phyloP scores from a whole-genome alignment of 2,113 vertebrate genomes.

The Myxocyprinus asiaticus region DNA sequence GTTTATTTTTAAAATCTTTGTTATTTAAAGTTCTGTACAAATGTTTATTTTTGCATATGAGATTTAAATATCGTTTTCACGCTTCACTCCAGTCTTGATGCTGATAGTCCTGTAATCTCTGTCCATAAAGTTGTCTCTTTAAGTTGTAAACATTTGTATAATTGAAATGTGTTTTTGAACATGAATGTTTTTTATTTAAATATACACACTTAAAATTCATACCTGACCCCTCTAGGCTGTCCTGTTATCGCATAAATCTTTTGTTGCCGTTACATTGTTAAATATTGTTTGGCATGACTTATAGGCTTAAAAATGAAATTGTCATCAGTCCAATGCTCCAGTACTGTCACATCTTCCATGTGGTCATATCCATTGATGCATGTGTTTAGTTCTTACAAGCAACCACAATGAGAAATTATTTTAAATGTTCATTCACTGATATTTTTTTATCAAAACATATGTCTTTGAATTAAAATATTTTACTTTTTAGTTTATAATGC shows the following conservation, averaged over 20 bases:
- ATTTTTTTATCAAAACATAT: slow-evolving; percentile 3
- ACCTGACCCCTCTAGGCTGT: background rate
- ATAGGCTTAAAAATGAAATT: slow-evolving; percentile 54
- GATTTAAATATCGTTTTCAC: slow-evolving; percentile 43
- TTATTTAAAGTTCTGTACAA: slow-evolving; percentile 67
- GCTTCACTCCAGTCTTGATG: slow-evolving; percentile 4
- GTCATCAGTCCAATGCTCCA: slow-evolving; percentile 45
- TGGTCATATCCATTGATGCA: slow-evolving; percentile 58
- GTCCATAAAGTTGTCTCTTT: background rate
- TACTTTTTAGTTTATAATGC: slow-evolving; percentile 43
- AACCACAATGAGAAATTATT: slow-evolving; percentile 15
- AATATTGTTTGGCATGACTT: background rate
- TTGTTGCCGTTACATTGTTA: background rate
- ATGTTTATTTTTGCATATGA: slow-evolving; percentile 59
- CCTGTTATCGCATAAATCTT: background rate
- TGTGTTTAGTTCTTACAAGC: slow-evolving; percentile 28
- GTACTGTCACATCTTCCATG: slow-evolving; percentile 27
- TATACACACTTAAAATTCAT: slow-evolving; percentile 1
- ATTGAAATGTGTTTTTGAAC: background rate
- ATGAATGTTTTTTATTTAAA: background rate
- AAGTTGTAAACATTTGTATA: background rate
- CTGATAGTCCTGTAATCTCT: background rate
- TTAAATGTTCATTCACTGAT: slow-evolving; percentile 46
- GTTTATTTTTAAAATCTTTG: slow-evolving; percentile 65
- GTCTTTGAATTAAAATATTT: slow-evolving; percentile 33